Evolutionary conservation across 1,140 invertebrate species (phyloP).

Genomic region (Proales similis): DNA sequence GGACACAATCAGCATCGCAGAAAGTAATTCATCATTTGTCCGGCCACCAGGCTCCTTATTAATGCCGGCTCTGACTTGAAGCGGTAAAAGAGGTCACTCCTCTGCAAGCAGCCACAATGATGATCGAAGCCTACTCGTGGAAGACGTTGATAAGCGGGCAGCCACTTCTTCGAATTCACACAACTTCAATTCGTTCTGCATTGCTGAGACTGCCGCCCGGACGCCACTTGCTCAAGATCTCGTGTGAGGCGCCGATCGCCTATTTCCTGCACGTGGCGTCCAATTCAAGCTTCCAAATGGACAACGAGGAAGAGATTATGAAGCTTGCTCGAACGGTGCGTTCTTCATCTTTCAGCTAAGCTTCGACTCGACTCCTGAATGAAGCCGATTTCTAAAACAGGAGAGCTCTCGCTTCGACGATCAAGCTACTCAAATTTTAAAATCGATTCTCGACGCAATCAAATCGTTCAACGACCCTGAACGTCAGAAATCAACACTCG

Average conservation of each 20-base stretch:
- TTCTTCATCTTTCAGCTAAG: background rate
- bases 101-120: constrained; percentile 44
- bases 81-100: constrained; percentile 39
- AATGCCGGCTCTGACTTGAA: too few relatives aligned
- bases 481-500: constrained; percentile 63
- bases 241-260: constrained; percentile 47
- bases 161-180: constrained; percentile 47
- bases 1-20: constrained; percentile 21
- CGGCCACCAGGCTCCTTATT: too few relatives aligned
- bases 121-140: constrained; percentile 52
- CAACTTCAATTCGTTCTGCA: constrained; percentile 43
- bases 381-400: constrained; percentile 41
- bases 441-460: constrained; percentile 48
- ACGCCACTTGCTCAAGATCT: constrained; percentile 50
- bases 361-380: background rate
- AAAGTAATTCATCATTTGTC: too few relatives aligned
- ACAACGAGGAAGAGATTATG: constrained; percentile 52
- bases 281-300: constrained; percentile 48
- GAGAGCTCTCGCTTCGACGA: constrained; percentile 52
- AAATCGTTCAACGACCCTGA: constrained; percentile 43
- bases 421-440: constrained; percentile 46
- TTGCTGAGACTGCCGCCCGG: constrained; percentile 29
- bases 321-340: constrained; percentile 49
- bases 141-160: constrained; percentile 50
- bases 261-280: constrained; percentile 50